Percentiles rank a stretch among this genome's conserved stretches.
These are phyloP conservation scores for Thermophis baileyi DNA, from an alignment of 2,113 vertebrate species.

Conservation along the genomic window DNA sequence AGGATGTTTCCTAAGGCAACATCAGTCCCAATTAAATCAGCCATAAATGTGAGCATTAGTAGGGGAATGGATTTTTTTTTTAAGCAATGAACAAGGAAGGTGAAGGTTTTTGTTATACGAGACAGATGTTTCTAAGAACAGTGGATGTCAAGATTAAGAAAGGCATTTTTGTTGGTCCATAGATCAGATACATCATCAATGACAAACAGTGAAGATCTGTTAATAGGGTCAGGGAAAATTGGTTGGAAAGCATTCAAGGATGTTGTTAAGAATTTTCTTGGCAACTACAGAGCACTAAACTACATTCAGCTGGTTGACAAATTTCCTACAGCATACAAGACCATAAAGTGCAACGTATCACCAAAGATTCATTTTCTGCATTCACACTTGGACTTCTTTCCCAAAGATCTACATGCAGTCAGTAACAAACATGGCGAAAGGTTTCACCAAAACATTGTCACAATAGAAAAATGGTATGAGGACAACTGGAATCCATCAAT, in stretches of 20 bases:
- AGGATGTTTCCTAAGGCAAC: background rate
- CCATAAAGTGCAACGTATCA: background rate
- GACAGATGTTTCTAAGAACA: background rate
- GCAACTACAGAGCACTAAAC: background rate
- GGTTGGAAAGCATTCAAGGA: background rate
- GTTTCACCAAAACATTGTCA: background rate
- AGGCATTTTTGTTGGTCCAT: background rate
- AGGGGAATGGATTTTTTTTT: background rate
- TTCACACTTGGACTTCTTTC: background rate
- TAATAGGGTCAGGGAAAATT: background rate
- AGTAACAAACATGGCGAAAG: background rate
- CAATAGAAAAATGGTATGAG: background rate
- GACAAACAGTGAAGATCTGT: background rate
- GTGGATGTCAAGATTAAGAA: background rate
- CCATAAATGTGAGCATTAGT: background rate
- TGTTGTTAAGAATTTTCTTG: background rate
- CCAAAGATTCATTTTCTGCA: background rate
- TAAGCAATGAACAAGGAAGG: background rate
- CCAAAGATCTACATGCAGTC: background rate
- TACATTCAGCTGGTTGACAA: background rate
- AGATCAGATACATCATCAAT: background rate
- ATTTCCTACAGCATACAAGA: background rate
- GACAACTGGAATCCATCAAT: background rate
- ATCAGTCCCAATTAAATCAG: background rate
- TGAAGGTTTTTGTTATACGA: background rate